A percentile compares a stretch with the other conserved stretches of the same genome.
Evolutionary conservation across 2,888 invertebrate species (phyloP).

Genomic region (Smittia sp.): DNA sequence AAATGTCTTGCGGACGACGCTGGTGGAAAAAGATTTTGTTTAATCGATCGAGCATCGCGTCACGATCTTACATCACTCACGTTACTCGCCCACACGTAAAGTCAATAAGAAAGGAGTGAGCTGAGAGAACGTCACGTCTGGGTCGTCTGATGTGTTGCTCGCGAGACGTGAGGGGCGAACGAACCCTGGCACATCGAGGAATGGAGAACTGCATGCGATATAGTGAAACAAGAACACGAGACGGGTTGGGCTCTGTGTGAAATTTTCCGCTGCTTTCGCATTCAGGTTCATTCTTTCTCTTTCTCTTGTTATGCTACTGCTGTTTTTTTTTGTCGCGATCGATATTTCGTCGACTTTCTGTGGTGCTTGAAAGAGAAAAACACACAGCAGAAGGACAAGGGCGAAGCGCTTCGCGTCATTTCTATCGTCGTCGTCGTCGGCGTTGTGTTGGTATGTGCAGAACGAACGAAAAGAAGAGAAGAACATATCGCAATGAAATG

Average conservation of each 20-base stretch:
- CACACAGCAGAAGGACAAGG: conserved; percentile 32
- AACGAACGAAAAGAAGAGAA: neutral
- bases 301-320: neutral
- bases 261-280: neutral
- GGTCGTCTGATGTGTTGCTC: no score
- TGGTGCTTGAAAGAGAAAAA: neutral
- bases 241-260: neutral
- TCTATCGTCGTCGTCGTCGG: neutral
- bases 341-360: conserved; percentile 7
- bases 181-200: neutral
- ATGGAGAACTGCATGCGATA: neutral
- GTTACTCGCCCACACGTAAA: neutral
- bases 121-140: no score
- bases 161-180: neutral
- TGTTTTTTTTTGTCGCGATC: conserved; percentile 12
- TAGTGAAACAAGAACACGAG: conserved; percentile 2
- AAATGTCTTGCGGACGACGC: no score
- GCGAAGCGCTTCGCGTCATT: conserved; percentile 36
- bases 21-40: no score
- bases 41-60: no score
- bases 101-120: neutral
- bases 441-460: conserved; percentile 38
- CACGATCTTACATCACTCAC: neutral
- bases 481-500: neutral
- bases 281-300: neutral